phyloP scores from a whole-genome alignment of 2,888 invertebrate genomes.

The Clunio marinus region DNA sequence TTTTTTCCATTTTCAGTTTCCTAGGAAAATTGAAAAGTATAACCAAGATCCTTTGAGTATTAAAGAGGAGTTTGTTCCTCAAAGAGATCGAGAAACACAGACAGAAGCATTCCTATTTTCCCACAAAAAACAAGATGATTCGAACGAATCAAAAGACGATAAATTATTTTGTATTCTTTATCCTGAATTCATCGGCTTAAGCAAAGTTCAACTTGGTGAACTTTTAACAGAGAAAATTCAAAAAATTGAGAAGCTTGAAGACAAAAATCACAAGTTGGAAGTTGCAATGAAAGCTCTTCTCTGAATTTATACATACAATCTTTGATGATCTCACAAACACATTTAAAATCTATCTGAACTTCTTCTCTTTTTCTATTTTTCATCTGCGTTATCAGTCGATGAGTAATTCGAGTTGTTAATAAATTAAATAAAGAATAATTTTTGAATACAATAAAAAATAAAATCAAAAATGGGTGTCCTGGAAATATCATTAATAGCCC shows the following conservation, averaged over 20 bases:
- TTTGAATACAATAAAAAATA: no score
- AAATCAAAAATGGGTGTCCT: not conserved
- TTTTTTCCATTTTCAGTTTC: no score
- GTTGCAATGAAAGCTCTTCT: not conserved
- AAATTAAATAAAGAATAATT: no score
- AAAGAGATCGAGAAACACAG: not conserved
- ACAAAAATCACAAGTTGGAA: not conserved
- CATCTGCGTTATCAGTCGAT: no score
- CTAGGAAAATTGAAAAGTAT: no score
- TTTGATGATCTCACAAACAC: no score
- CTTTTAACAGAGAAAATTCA: not conserved
- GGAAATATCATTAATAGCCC: not conserved
- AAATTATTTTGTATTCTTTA: not conserved
- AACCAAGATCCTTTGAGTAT: no score
- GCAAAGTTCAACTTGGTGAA: conserved; percentile 14
- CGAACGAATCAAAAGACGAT: conserved; percentile 22
- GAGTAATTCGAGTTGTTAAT: no score
- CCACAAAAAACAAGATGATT: not conserved
- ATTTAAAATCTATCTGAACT: no score
- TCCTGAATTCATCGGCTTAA: not conserved
- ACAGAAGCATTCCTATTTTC: not conserved
- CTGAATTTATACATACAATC: no score
- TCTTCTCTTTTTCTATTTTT: no score
- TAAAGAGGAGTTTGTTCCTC: not conserved
- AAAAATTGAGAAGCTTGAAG: not conserved